Base-by-base conservation (phyloP, 2,888 invertebrate species). In the Sinodicranocentrus sp. region DNA sequence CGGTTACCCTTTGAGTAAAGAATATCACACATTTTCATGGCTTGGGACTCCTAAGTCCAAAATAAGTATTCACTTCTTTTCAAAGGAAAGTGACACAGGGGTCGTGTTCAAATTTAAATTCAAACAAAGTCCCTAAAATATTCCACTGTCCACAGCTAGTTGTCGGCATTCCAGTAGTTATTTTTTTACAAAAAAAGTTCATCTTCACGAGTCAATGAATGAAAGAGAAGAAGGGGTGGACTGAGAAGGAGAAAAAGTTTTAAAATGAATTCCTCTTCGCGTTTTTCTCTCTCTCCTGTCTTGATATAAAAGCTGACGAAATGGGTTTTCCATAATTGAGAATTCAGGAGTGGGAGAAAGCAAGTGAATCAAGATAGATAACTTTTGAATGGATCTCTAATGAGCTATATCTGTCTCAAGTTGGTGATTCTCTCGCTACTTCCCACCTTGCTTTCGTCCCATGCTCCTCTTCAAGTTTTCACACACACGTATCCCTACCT, bases 381-480 rank as follows among this genome's bases (percentile, higher is more conserved):
- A 86, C 86, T 85, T 85, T 85, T 87, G 88, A 88, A 88, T 88
- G 84, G 86, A 86, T 85, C 85, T 85, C 86, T 88, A 88, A 88
- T 88, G 88, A 88, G 86, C 87, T 85, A 85, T 86, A 84, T 84
- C 84, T 82, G 77, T 83, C 77, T 85, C 80, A 57, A 83, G 77
- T 71, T 83, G 83, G 77, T 72, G 78, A 77, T 83, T 83, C 57
- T 6, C 67, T 68, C 44, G 43, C 61, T 59, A 2, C n/a, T 26
- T 39, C 5, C 17, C 39, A 54, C 73, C 72, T 80, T 73, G 52
- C 23, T 43, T 44, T 48, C 43, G 39, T 26, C 28, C 44, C 73
- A 63, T 33, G 3, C 33, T 33, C 61, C 57, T 19, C 43, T n/a
- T 48, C 15, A 28, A 39, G 13, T 72, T 26, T 83, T 76, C 28